phyloP scores from a whole-genome alignment of 2,113 vertebrate genomes.

The Xenopus laevis region DNA sequence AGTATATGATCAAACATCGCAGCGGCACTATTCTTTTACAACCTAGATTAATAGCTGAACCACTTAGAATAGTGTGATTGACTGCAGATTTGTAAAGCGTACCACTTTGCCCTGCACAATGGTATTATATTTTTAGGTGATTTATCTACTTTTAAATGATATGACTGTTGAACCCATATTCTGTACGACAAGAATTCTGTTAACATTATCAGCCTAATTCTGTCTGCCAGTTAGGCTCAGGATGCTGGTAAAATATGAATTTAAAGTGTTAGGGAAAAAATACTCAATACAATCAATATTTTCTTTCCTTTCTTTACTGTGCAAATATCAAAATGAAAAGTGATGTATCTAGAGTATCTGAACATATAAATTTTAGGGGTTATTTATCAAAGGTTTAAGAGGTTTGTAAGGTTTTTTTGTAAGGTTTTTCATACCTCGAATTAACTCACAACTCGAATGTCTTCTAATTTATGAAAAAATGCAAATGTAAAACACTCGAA shows the following conservation, averaged over 20 bases:
- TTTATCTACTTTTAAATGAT: constrained; percentile 39
- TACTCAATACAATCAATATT: too few species aligned
- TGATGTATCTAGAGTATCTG: too few species aligned
- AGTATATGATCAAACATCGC: background rate
- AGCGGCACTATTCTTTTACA: constrained; percentile 2
- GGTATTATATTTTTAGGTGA: constrained; percentile 37
- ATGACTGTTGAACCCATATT: constrained; percentile 30
- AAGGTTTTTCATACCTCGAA: too few species aligned
- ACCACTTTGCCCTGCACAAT: background rate
- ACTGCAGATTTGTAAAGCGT: constrained; percentile 18
- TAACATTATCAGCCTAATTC: constrained; percentile 19
- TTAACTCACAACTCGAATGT: too few species aligned
- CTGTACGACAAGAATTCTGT: constrained; percentile 21
- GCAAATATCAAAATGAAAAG: too few species aligned
- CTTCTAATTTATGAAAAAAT: too few species aligned
- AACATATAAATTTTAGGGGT: too few species aligned
- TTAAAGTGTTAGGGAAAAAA: background rate
- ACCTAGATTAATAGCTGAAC: constrained; percentile 27
- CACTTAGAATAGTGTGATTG: constrained; percentile 15
- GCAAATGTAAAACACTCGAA: too few species aligned
- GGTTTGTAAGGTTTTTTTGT: too few species aligned
- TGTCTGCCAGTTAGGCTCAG: constrained; percentile 8
- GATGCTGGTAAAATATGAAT: constrained; percentile 4
- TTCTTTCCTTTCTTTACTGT: too few species aligned
- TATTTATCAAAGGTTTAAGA: too few species aligned